Percentiles rank a stretch among this genome's conserved stretches.
phyloP scores from a whole-genome alignment of 2,113 vertebrate species.

The Montifringilla adamsi region DNA sequence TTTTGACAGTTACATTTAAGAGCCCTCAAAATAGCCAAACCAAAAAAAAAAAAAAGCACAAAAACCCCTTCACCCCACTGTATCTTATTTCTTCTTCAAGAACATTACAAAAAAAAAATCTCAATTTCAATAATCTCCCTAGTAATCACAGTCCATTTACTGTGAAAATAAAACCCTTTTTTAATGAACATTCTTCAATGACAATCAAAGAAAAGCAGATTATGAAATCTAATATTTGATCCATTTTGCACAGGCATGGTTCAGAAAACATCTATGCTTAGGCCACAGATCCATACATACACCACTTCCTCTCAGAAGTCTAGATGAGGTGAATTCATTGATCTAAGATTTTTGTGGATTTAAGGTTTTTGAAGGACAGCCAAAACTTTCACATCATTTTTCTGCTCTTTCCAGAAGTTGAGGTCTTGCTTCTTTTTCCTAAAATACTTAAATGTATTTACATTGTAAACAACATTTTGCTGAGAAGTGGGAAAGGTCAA shows the following conservation, averaged over 20 bases:
- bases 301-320: conserved; percentile 32
- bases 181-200: conserved; percentile 13
- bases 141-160: conserved; percentile 34
- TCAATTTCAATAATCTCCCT: conserved; percentile 19
- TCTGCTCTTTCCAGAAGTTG: neutral
- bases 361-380: conserved; percentile 65
- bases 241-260: conserved; percentile 28
- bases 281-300: neutral
- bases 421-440: conserved; percentile 29
- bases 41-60: neutral
- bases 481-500: neutral
- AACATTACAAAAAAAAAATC: neutral
- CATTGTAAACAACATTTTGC: conserved; percentile 26
- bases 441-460: conserved; percentile 33
- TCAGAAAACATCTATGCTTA: conserved; percentile 42
- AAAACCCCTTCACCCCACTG: neutral
- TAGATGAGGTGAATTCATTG: conserved; percentile 23
- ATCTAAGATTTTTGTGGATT: conserved; percentile 60
- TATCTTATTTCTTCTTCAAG: conserved; percentile 7
- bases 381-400: conserved; percentile 57
- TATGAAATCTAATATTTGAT: conserved; percentile 46
- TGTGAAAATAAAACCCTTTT: conserved; percentile 43
- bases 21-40: neutral
- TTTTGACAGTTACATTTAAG: neutral
- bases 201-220: conserved; percentile 37